Evolutionary conservation across 2,113 vertebrate species (phyloP).

Genomic region (Bos taurus): ARS-UCD2.0 NC_037334.1:87902001-87902500

Average conservation of each 20-base stretch:
- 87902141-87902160: conserved; percentile 44
- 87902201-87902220: conserved; percentile 40
- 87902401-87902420: conserved; percentile 29
- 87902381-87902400: not conserved
- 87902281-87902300: conserved; percentile 47
- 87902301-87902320: conserved; percentile 29
- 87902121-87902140: conserved; percentile 7
- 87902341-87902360: not conserved
- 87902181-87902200: conserved; percentile 46
- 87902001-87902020: conserved; percentile 18
- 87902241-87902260: conserved; percentile 41
- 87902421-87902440: not conserved
- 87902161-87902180: not conserved
- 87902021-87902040: conserved; percentile 12
- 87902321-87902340: conserved; percentile 37
- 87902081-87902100: not conserved
- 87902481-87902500: not conserved
- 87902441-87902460: not conserved
- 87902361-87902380: conserved; percentile 32
- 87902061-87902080: conserved; percentile 29
- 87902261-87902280: conserved; percentile 20
- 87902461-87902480: not conserved
- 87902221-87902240: conserved; percentile 30
- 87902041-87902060: conserved; percentile 41
- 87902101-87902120: not conserved